Percentiles rank a stretch among this genome's conserved stretches.
Evolutionary conservation across 2,113 vertebrate genomes (phyloP).

Genomic region (Cyanistes caeruleus): DNA sequence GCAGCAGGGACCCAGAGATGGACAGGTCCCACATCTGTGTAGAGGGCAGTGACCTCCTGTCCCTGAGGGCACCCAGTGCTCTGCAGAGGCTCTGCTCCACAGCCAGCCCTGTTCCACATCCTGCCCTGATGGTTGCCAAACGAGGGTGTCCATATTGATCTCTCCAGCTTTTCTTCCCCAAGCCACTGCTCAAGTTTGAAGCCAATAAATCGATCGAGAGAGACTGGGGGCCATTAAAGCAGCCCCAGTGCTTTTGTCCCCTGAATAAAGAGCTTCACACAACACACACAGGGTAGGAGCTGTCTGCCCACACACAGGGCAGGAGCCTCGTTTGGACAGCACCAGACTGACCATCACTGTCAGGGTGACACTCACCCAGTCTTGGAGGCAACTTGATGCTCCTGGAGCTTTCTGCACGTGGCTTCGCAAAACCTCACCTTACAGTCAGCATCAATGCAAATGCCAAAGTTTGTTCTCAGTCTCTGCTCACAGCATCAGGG

Average conservation of each 20-base stretch:
- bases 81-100: not conserved
- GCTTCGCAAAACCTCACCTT: not conserved
- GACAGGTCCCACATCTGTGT: not conserved
- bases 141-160: not conserved
- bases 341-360: fast-evolving
- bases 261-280: slow-evolving; percentile 67
- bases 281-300: too few species aligned
- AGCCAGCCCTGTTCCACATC: not conserved
- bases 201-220: not conserved
- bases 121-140: not conserved
- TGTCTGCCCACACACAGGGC: not conserved
- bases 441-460: not conserved
- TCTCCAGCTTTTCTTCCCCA: not conserved
- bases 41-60: not conserved
- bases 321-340: not conserved
- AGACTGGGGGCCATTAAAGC: slow-evolving; percentile 44
- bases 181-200: not conserved
- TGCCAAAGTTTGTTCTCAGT: not conserved
- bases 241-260: not conserved
- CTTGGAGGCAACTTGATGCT: not conserved
- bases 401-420: not conserved
- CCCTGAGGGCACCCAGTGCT: not conserved
- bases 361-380: not conserved
- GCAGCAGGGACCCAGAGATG: not conserved
- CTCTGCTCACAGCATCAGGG: not conserved